phyloP scores from a whole-genome alignment of 2,113 vertebrate species.

The Oceanodroma tethys region DNA sequence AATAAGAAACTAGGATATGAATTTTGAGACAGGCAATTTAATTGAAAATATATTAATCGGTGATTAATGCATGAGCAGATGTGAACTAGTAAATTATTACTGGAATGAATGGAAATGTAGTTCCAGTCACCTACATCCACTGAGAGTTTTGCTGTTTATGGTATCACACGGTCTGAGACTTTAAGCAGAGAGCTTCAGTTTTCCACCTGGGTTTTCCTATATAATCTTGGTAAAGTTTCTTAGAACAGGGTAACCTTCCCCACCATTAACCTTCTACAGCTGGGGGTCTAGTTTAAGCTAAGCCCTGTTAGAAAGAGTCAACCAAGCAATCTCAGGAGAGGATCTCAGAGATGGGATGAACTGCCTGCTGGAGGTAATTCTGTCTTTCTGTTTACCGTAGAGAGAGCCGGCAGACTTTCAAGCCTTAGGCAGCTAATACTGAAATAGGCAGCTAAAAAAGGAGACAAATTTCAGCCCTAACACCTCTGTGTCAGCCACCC shows the following conservation, averaged over 20 bases:
- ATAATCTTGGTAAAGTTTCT: neutral
- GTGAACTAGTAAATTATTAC: neutral
- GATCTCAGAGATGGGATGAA: neutral
- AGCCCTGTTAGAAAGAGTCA: neutral
- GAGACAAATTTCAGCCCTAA: neutral
- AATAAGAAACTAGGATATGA: neutral
- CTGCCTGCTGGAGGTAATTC: neutral
- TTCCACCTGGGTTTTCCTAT: neutral
- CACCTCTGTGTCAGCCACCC: neutral
- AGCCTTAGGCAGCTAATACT: neutral
- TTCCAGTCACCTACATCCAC: neutral
- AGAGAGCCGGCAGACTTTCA: neutral
- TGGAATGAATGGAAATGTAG: neutral
- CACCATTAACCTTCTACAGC: neutral
- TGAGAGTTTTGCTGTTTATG: neutral
- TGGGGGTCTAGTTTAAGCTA: neutral
- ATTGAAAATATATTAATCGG: neutral
- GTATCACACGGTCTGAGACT: neutral
- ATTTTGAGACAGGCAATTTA: neutral
- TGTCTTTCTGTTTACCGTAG: neutral
- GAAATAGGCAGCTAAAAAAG: neutral
- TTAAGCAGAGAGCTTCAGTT: neutral
- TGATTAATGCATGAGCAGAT: neutral
- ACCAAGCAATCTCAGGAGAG: neutral
- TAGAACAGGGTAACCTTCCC: neutral